phyloP scores from a whole-genome alignment of 2,888 invertebrate species.

The Melangyna quadrimaculata region DNA sequence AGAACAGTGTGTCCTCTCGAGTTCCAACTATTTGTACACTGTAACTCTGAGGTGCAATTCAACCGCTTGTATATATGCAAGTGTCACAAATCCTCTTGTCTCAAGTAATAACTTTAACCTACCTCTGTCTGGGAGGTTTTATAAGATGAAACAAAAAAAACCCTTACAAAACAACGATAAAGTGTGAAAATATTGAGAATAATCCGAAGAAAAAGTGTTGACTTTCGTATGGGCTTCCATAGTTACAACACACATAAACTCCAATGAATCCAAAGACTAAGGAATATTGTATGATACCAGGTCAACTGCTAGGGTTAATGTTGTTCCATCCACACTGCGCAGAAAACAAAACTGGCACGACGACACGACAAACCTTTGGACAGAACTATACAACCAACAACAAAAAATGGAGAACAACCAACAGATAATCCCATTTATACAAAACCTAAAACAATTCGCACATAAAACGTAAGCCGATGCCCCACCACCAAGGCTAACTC shows the following conservation, averaged over 20 bases:
- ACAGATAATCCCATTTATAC: conserved; percentile 14
- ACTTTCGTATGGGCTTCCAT: conserved; percentile 47
- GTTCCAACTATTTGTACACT: conserved; percentile 36
- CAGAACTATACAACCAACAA: conserved; percentile 15
- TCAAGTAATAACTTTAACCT: conserved; percentile 70
- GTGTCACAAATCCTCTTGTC: conserved; percentile 66
- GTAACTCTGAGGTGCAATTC: conserved; percentile 26
- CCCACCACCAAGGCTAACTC: conserved; percentile 17
- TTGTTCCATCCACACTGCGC: conserved; percentile 55
- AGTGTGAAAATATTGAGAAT: conserved; percentile 70
- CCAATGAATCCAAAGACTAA: not conserved
- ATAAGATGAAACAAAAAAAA: not conserved
- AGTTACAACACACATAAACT: too few relatives aligned
- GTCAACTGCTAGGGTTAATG: conserved; percentile 68
- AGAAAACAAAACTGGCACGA: conserved; percentile 59
- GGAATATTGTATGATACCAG: conserved; percentile 63
- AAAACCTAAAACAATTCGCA: conserved; percentile 63
- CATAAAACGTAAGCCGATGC: conserved; percentile 64
- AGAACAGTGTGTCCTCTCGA: conserved; percentile 19
- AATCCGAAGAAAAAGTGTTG: conserved; percentile 34
- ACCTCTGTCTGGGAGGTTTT: not conserved
- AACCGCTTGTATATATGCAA: conserved; percentile 43
- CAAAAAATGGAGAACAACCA: not conserved
- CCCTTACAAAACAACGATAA: conserved; percentile 54
- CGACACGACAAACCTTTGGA: conserved; percentile 56